A percentile compares a stretch with the other conserved stretches of the same genome.
Conservation (phyloP, 2,888 invertebrate genomes). For the Pyrrhia umbra region DNA sequence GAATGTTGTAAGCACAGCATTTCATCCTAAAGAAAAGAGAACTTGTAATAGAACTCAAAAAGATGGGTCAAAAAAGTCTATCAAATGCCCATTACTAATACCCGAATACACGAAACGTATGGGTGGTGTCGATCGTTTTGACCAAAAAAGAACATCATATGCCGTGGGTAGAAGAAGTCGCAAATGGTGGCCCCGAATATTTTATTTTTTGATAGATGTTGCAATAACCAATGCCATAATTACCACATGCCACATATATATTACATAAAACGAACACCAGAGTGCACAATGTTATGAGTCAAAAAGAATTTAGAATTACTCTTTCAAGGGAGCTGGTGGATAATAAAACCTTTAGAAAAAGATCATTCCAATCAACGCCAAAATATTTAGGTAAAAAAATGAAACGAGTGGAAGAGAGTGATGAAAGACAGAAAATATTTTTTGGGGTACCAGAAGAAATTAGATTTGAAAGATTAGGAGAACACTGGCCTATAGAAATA, state of each 20-base stretch:
- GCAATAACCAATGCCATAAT: slow-evolving; percentile 13
- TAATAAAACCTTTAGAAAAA: slow-evolving; percentile 49
- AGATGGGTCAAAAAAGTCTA: no score
- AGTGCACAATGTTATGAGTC: slow-evolving; percentile 18
- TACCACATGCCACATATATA: no score
- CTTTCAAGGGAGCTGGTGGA: slow-evolving; percentile 51
- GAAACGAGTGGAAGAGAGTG: no score
- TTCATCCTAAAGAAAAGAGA: no score
- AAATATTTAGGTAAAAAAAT: no score
- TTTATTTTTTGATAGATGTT: slow-evolving; percentile 12
- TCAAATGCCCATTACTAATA: no score
- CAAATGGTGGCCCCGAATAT: slow-evolving; percentile 53
- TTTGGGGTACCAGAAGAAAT: neutral
- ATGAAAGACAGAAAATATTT: neutral
- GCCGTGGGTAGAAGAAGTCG: slow-evolving; percentile 57
- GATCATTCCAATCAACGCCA: slow-evolving; percentile 48
- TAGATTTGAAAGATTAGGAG: neutral
- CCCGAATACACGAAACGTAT: slow-evolving; percentile 59
- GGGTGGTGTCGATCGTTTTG: slow-evolving; percentile 60
- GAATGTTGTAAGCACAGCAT: slow-evolving; percentile 23
- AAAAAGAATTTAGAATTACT: slow-evolving; percentile 32
- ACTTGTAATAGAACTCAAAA: neutral
- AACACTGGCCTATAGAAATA: neutral
- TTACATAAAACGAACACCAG: slow-evolving; percentile 1
- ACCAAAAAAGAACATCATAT: slow-evolving; percentile 55